Evolutionary conservation across 2,113 vertebrate species (phyloP).

Genomic region (Crotophaga sulcirostris): DNA sequence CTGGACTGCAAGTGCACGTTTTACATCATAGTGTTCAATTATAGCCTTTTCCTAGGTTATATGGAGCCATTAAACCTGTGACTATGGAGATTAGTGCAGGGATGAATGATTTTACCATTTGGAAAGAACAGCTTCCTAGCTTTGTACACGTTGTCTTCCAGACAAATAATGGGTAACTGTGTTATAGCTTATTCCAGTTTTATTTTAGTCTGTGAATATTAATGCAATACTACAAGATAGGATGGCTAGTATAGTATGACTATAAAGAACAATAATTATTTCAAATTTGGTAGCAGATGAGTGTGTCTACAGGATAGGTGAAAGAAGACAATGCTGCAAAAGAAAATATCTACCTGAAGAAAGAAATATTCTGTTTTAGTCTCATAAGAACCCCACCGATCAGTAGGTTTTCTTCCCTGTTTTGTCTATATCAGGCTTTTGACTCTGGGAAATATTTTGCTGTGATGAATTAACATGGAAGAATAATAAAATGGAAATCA

Average conservation of each 20-base stretch:
- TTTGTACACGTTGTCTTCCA: neutral
- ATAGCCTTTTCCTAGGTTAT: neutral
- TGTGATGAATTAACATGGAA: neutral
- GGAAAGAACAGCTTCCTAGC: neutral
- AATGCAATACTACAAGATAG: neutral
- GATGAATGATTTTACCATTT: neutral
- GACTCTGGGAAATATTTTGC: neutral
- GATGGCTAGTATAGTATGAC: neutral
- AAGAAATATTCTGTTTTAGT: neutral
- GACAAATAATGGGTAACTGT: neutral
- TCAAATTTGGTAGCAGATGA: neutral
- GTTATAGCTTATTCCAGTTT: neutral
- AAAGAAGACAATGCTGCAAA: neutral
- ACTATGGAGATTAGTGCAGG: neutral
- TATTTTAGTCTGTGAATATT: neutral
- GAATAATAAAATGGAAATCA: neutral
- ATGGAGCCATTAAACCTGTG: neutral
- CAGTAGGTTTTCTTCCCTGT: neutral
- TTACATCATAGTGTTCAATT: neutral
- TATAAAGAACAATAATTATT: neutral
- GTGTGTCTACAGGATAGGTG: neutral
- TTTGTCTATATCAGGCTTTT: neutral
- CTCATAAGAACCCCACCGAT: neutral
- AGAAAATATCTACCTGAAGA: neutral
- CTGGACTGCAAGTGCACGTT: too few relatives aligned